Evolutionary conservation across 2,113 vertebrate species (phyloP).

Genomic region (Anguilla rostrata): DNA sequence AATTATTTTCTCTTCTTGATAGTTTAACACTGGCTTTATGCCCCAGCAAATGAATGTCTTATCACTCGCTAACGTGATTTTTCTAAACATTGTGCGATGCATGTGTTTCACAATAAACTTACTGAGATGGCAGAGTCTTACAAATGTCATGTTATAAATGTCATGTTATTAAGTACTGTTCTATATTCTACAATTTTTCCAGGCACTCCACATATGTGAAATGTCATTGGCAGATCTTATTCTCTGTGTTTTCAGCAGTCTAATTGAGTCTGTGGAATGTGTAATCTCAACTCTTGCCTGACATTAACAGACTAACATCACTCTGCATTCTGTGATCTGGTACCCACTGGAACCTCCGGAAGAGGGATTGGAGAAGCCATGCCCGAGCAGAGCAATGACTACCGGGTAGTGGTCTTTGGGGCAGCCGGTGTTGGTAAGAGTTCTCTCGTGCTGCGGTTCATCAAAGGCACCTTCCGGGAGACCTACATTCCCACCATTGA

Average conservation of each 20-base stretch:
- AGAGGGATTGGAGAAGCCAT: slow-evolving; percentile 39
- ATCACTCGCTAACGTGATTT: background rate
- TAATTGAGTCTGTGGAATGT: background rate
- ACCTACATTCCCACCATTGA: slow-evolving; percentile 68
- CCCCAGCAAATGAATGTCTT: background rate
- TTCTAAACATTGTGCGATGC: background rate
- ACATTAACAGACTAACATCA: background rate
- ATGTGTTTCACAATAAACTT: background rate
- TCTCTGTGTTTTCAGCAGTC: background rate
- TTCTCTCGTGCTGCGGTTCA: slow-evolving; percentile 67
- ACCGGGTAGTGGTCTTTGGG: slow-evolving; percentile 66
- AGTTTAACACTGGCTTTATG: background rate
- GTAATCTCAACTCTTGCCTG: background rate
- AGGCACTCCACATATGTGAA: background rate
- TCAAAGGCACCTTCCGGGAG: slow-evolving; percentile 63
- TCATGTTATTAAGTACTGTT: no score
- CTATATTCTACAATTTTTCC: background rate
- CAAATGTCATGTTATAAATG: no score
- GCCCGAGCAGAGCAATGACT: slow-evolving; percentile 68
- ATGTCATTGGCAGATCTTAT: background rate
- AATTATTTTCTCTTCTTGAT: background rate
- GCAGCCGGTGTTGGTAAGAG: slow-evolving; percentile 70
- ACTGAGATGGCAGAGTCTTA: no score
- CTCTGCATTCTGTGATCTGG: background rate
- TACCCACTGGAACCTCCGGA: background rate